Evolutionary conservation across 2,113 vertebrate genomes (phyloP), one percentile per base, ranked within the genome.

Genomic region (Vidua macroura): DNA sequence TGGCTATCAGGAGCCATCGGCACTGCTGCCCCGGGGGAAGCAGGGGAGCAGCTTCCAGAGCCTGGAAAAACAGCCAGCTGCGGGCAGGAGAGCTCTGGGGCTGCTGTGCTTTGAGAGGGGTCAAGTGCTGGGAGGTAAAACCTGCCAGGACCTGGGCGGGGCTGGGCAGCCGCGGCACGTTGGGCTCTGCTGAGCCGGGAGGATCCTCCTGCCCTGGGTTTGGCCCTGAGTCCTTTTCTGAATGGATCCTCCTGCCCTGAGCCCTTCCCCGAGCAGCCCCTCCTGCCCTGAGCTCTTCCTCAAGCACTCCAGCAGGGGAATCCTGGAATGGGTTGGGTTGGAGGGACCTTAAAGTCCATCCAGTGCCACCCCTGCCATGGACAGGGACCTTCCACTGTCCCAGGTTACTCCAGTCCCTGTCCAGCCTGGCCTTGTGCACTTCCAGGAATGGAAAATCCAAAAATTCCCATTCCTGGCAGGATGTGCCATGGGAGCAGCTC

Each of bases 1-100:
- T 7, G 86, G 80, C 93, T 93, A 83, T 93, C 83, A 1, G 17
- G 79, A 27, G 75, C 86, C 94, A 92, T 95, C 83, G 5, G 80
- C 80, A 52, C 70, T 27, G 46, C 93, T 62, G 70, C 76, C 41
- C 58, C 10, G 11, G 48, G 48, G 83, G 59, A 8, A 55, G 56
- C 88, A 43, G 66, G 87, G 79, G 17, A 81, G 77, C 66, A 43
- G 70, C 30, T 66, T 3, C 59, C 62, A 51, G 72, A 43, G 83
- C 72, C 62, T 51, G 91, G 93, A 96, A 83, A 93, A 92, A 88
- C 91, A 78, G 74, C 53, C 10, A 2, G 72, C 70, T 28, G 48
- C 0, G 23, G 33, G 62, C 30, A 6, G 55, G 75, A 77, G 81
- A 83, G 44, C 51, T 49, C 52, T 6, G 51, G 51, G 51, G 60